phyloP scores from a whole-genome alignment of 2,113 vertebrate species.

The Oryzias woworae region DNA sequence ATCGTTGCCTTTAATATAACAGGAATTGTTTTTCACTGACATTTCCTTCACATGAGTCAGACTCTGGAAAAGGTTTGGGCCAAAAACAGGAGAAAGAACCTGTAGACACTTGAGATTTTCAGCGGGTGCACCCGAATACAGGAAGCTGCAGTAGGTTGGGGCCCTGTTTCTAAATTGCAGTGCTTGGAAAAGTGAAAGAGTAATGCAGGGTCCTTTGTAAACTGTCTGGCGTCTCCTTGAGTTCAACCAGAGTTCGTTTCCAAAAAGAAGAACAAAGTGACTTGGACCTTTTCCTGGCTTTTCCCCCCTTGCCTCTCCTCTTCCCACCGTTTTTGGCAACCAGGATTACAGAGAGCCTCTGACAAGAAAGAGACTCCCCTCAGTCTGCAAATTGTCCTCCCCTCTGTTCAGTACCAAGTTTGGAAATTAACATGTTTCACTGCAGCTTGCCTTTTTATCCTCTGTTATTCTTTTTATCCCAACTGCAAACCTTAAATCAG shows the following conservation, averaged over 20 bases:
- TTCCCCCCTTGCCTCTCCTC: slow-evolving; percentile 73
- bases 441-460: slow-evolving; percentile 25
- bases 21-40: slow-evolving; percentile 57
- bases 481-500: slow-evolving; percentile 11
- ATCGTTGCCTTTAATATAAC: slow-evolving; percentile 58
- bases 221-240: slow-evolving; percentile 78
- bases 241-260: slow-evolving; percentile 99
- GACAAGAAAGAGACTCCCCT: slow-evolving; percentile 52
- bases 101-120: slow-evolving; percentile 60
- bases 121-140: slow-evolving; percentile 40
- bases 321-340: slow-evolving; percentile 78
- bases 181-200: slow-evolving; percentile 74
- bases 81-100: slow-evolving; percentile 14
- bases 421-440: slow-evolving; percentile 57
- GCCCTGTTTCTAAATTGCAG: slow-evolving; percentile 64
- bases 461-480: slow-evolving; percentile 10
- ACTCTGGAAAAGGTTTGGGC: slow-evolving; percentile 65
- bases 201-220: slow-evolving; percentile 77
- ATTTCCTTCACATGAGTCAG: slow-evolving; percentile 69
- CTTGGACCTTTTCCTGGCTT: slow-evolving; percentile 96
- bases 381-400: slow-evolving; percentile 51
- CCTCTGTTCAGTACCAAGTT: slow-evolving; percentile 59
- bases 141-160: slow-evolving; percentile 53
- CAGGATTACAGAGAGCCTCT: slow-evolving; percentile 51
- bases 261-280: slow-evolving; percentile 92